Evolutionary conservation across 2,797 vertebrate species (phyloP), one percentile per base, ranked within the genome.

Genomic region (Loriculus beryllinus): DNA sequence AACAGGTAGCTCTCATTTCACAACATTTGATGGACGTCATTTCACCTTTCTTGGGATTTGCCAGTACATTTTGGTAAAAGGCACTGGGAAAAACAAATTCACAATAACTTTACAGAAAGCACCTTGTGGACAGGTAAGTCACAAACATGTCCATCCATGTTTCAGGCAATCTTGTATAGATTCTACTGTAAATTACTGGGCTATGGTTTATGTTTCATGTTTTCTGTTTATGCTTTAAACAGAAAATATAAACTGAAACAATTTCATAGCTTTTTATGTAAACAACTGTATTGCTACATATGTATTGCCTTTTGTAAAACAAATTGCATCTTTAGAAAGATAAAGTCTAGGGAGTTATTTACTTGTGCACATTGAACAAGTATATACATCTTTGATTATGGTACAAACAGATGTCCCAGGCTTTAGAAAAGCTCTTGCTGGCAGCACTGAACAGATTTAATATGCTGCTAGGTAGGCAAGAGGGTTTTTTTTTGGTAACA

Each of bases 11-110:
- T 98, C 99, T 85, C 99, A 99, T 92, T 98, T 99, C 94, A 99
- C 99, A 0, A 99, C 99, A 4, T 99, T 99, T 92, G 99, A 99
- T 89, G 99, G 99, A 9, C 98, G 98, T 89, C 99, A 99, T 97
- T 99, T 99, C 96, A 99, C 99, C 77, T 99, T 99, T 93, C 98
- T 98, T 68, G 99, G 99, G 43, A 98, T 98, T 31, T 99, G 99
- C 95, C 99, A 99, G 93, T 99, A 99, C 42, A 98, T 99, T 88
- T 96, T 99, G 83, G 98, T 98, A 81, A 99, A 99, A 98, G 99
- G 99, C 92, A 98, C 97, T 16, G 98, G 98, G 77, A 98, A 98
- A 98, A 98, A 98, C 96, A 99, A 98, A 97, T 99, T 99, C 95
- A 98, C 98, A 8, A 96, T 99, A 90, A 99, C 98, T 20, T 97